Evolutionary conservation across 2,797 vertebrate species (phyloP).

Genomic region (Syngnathus acus): DNA sequence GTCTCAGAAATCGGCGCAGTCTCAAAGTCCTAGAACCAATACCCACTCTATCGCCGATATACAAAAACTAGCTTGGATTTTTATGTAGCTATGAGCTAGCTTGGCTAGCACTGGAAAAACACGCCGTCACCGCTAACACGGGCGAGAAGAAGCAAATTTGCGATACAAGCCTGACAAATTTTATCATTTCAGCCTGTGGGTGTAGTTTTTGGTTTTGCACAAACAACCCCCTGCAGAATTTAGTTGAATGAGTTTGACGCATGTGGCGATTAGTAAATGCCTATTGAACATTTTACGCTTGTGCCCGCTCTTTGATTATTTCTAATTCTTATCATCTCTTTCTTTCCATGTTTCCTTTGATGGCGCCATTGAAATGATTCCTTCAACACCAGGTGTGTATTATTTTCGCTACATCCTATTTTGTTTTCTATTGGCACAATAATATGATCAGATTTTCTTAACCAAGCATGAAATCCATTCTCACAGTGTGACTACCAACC

Average conservation of each 20-base stretch:
- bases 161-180: constrained; percentile 36
- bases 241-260: constrained; percentile 41
- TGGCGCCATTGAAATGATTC: constrained; percentile 14
- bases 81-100: constrained; percentile 14
- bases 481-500: background rate
- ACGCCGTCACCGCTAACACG: constrained; percentile 35
- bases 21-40: too few relatives aligned
- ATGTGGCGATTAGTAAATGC: constrained; percentile 40
- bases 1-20: too few relatives aligned
- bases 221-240: constrained; percentile 36
- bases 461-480: constrained; percentile 2
- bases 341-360: constrained; percentile 27
- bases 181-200: constrained; percentile 44
- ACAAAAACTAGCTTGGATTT: constrained; percentile 55
- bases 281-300: constrained; percentile 30
- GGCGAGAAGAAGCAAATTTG: constrained; percentile 27
- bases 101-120: constrained; percentile 20
- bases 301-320: background rate
- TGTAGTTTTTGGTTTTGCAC: constrained; percentile 42
- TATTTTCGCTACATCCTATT: constrained; percentile 6
- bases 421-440: constrained; percentile 10
- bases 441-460: constrained; percentile 24
- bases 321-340: constrained; percentile 7
- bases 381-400: constrained; percentile 48
- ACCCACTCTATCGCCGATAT: constrained; percentile 39